phyloP scores from a whole-genome alignment of 2,797 vertebrate species.

The Hippocampus kuda region DNA sequence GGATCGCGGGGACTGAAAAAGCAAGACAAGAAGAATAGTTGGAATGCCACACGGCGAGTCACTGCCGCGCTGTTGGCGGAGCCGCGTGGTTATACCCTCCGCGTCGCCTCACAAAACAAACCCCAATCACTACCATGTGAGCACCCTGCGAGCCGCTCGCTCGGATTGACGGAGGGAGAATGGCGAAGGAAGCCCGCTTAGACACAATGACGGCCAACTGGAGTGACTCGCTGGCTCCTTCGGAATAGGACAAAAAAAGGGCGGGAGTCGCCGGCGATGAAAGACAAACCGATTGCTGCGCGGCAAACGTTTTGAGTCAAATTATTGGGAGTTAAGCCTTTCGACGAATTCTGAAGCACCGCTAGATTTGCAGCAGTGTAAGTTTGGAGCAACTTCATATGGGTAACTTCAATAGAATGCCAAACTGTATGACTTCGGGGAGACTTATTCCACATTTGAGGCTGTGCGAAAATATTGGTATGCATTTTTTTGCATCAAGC shows the following conservation, averaged over 20 bases:
- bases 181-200: slow-evolving; percentile 31
- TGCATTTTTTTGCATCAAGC: background rate
- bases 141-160: slow-evolving; percentile 48
- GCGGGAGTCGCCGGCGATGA: background rate
- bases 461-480: background rate
- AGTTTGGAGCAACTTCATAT: background rate
- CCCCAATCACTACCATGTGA: slow-evolving; percentile 71
- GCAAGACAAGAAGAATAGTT: slow-evolving; percentile 22
- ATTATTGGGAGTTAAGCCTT: background rate
- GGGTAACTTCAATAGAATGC: background rate
- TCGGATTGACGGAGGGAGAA: slow-evolving; percentile 33
- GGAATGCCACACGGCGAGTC: slow-evolving; percentile 33
- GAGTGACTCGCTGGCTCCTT: background rate
- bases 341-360: too few species aligned
- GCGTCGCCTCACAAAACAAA: slow-evolving; percentile 57
- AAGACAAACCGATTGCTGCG: background rate
- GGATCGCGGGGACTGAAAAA: slow-evolving; percentile 10
- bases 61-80: slow-evolving; percentile 41
- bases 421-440: too few species aligned
- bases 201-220: background rate
- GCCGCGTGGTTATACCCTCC: slow-evolving; percentile 66
- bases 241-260: background rate
- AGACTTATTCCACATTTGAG: background rate
- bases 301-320: background rate
- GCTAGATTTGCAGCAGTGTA: background rate